phyloP scores from a whole-genome alignment of 2,113 vertebrate species.

The Brachyhypopomus occidentalis region DNA sequence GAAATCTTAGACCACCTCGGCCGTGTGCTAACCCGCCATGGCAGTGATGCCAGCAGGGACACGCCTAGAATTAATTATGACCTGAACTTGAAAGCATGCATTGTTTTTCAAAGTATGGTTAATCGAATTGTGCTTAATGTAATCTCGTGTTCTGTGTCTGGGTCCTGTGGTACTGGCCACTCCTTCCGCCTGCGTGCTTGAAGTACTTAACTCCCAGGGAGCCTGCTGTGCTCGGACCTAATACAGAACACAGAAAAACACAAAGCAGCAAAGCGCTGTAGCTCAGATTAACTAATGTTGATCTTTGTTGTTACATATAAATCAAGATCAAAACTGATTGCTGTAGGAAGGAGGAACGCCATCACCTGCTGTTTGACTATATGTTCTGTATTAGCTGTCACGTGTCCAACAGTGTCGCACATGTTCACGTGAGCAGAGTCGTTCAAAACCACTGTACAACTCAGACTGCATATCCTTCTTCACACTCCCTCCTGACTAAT shows the following conservation, averaged over 20 bases:
- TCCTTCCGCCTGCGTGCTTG: slow-evolving; percentile 35
- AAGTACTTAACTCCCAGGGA: slow-evolving; percentile 36
- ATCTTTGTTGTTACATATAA: neutral
- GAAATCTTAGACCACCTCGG: neutral
- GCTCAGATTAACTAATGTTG: neutral
- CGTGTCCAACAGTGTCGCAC: no score
- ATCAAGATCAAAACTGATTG: neutral
- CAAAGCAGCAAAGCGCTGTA: neutral
- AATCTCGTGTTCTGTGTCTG: slow-evolving; percentile 13
- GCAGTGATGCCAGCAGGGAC: neutral
- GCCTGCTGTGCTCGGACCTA: slow-evolving; percentile 37
- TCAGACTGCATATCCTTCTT: neutral
- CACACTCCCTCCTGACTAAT: no score
- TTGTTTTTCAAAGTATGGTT: slow-evolving; percentile 21
- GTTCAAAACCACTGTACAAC: neutral
- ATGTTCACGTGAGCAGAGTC: neutral
- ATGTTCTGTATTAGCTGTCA: no score
- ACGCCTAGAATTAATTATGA: neutral
- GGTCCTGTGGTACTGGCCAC: slow-evolving; percentile 1
- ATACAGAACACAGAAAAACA: slow-evolving; percentile 2
- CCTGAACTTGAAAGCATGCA: slow-evolving; percentile 12
- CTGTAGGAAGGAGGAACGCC: no score
- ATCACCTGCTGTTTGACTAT: no score
- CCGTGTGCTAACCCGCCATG: neutral
- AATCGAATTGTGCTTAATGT: slow-evolving; percentile 31